These are phyloP conservation scores for Adoxophyes honmai DNA, from an alignment of 1,140 invertebrate species.

Conservation along the genomic window DNA sequence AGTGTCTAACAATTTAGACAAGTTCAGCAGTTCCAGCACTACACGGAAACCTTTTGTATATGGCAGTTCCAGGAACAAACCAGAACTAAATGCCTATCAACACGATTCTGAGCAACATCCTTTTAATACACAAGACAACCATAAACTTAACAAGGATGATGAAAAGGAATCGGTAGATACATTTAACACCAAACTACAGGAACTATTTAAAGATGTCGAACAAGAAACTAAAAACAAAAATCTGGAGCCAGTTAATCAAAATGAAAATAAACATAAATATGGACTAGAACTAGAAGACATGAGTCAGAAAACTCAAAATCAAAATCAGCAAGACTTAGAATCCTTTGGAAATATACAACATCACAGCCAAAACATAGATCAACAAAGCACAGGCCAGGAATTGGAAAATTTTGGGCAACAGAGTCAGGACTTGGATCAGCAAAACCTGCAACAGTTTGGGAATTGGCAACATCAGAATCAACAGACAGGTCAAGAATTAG, in stretches of 20 bases:
- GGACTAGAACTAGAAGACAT: slow-evolving; percentile 18
- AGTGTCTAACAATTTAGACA: not conserved
- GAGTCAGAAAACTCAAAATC: slow-evolving; percentile 20
- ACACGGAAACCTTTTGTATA: too few relatives aligned
- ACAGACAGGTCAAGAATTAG: slow-evolving; percentile 4
- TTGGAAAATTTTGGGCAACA: slow-evolving; percentile 25
- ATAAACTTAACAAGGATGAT: too few relatives aligned
- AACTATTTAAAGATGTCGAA: slow-evolving; percentile 18
- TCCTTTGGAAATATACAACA: slow-evolving; percentile 21
- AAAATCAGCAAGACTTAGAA: slow-evolving; percentile 8
- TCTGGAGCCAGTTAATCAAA: slow-evolving; percentile 19
- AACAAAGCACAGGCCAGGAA: slow-evolving; percentile 18
- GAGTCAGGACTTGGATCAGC: slow-evolving; percentile 17
- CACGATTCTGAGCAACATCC: too few relatives aligned
- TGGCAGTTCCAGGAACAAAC: too few relatives aligned
- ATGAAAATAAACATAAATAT: not conserved
- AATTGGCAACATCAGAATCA: slow-evolving; percentile 22
- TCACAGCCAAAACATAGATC: slow-evolving; percentile 17
- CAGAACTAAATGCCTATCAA: too few relatives aligned
- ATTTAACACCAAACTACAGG: not conserved
- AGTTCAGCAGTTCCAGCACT: not conserved
- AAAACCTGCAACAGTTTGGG: slow-evolving; percentile 19
- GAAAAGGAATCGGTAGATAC: not conserved
- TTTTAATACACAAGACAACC: too few relatives aligned
- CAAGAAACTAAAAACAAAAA: slow-evolving; percentile 25